phyloP scores from a whole-genome alignment of 2,888 invertebrate genomes.

The Tortrix viridana region DNA sequence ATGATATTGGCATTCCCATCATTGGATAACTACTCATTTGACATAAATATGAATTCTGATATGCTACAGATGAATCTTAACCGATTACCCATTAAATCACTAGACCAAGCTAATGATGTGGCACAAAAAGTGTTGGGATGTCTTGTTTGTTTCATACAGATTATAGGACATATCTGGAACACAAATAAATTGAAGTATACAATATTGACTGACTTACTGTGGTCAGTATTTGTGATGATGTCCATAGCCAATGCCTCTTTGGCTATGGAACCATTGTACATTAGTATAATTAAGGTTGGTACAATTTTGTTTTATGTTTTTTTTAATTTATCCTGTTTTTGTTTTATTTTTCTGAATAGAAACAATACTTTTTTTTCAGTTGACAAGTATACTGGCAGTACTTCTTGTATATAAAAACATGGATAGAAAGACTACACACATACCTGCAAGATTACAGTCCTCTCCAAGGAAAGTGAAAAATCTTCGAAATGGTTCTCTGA shows the following conservation, averaged over 20 bases:
- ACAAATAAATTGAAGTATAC: conserved; percentile 65
- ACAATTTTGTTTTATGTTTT: conserved; percentile 5
- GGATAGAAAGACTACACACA: conserved; percentile 49
- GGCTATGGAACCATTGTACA: conserved; percentile 55
- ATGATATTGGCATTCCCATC: conserved; percentile 71
- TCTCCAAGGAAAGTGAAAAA: conserved; percentile 65
- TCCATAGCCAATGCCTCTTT: conserved; percentile 57
- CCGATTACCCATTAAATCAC: conserved; percentile 52
- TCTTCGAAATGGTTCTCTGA: conserved; percentile 53
- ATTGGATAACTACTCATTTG: conserved; percentile 63
- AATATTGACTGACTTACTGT: conserved; percentile 68
- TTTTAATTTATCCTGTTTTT: neutral
- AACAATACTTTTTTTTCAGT: conserved; percentile 53
- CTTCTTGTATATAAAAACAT: conserved; percentile 65
- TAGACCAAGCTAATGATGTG: conserved; percentile 58
- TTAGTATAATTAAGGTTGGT: conserved; percentile 70
- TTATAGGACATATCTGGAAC: conserved; percentile 70
- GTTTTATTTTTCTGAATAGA: no score
- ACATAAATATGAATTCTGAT: conserved; percentile 47
- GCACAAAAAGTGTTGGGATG: conserved; percentile 68
- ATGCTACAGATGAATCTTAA: conserved; percentile 57
- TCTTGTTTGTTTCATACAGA: conserved; percentile 71
- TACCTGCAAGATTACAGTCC: conserved; percentile 45
- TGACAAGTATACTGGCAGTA: conserved; percentile 60
- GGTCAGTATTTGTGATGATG: conserved; percentile 67